Conservation (phyloP, 2,113 vertebrate species). For the Podilymbus podiceps region DNA sequence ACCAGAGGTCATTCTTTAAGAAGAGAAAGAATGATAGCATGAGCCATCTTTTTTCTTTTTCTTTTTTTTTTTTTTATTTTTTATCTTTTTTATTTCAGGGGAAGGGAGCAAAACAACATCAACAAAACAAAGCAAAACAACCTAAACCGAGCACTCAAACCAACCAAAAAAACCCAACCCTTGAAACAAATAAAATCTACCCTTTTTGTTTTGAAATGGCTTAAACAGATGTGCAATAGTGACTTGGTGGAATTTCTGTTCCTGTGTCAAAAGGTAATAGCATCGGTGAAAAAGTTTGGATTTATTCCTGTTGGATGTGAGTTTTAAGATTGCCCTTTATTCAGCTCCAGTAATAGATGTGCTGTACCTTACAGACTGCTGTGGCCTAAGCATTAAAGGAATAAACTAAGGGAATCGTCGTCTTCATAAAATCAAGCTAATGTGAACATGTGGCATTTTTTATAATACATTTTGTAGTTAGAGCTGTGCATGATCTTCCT, state of each 20-base stretch:
- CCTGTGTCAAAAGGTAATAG: background rate
- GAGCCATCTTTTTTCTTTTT: background rate
- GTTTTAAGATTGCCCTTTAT: background rate
- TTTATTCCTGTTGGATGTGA: background rate
- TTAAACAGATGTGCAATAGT: background rate
- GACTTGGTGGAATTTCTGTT: background rate
- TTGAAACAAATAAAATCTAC: background rate
- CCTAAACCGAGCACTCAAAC: background rate
- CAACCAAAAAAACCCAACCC: background rate
- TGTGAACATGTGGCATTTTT: background rate
- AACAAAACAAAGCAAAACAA: background rate
- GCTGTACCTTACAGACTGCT: background rate
- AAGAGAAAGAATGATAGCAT: background rate
- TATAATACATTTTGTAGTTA: background rate
- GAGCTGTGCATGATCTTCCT: background rate
- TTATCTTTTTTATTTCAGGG: no score
- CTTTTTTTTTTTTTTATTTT: no score
- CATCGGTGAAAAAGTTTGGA: background rate
- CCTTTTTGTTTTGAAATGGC: background rate
- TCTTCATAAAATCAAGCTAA: background rate
- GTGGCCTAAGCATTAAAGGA: background rate
- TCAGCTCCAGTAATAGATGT: background rate
- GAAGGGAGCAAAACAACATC: background rate
- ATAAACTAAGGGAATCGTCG: background rate
- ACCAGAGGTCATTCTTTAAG: background rate